Conservation (phyloP, 2,888 invertebrate species). For the Torymus tubicola region DNA sequence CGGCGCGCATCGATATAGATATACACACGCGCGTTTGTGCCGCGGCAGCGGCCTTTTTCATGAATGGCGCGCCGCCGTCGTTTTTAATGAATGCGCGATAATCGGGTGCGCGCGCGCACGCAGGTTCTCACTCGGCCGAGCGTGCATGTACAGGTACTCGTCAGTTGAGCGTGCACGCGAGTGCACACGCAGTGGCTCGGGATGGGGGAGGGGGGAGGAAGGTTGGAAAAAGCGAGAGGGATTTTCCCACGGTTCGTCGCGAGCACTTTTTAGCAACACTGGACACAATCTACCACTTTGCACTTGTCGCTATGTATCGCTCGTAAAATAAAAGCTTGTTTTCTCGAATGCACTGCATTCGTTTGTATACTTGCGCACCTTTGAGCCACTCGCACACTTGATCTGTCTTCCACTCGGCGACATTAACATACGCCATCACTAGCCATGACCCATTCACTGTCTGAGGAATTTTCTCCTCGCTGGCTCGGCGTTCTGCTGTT, state of each 20-base stretch:
- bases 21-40: not conserved
- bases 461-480: slow-evolving; percentile 52
- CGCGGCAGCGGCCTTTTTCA: slow-evolving; percentile 39
- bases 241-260: slow-evolving; percentile 40
- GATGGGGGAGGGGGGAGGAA: not conserved
- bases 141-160: not conserved
- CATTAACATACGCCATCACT: slow-evolving; percentile 88
- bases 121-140: not conserved
- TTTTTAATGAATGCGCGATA: slow-evolving; percentile 50
- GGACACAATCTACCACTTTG: no score
- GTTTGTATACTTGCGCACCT: slow-evolving; percentile 79
- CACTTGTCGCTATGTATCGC: no score
- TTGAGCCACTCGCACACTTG: slow-evolving; percentile 94
- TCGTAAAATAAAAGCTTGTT: not conserved
- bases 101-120: slow-evolving; percentile 21
- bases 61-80: slow-evolving; percentile 44
- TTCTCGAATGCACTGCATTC: not conserved
- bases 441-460: slow-evolving; percentile 59
- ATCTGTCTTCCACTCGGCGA: slow-evolving; percentile 92
- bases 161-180: not conserved
- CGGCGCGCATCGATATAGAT: no score
- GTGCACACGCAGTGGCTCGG: not conserved
- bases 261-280: not conserved
- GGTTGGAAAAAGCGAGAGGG: slow-evolving; percentile 22
- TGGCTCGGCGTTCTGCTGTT: not conserved